These are phyloP conservation scores for Baronia brevicornis DNA, from an alignment of 2,888 invertebrate species.

Conservation along the genomic window DNA sequence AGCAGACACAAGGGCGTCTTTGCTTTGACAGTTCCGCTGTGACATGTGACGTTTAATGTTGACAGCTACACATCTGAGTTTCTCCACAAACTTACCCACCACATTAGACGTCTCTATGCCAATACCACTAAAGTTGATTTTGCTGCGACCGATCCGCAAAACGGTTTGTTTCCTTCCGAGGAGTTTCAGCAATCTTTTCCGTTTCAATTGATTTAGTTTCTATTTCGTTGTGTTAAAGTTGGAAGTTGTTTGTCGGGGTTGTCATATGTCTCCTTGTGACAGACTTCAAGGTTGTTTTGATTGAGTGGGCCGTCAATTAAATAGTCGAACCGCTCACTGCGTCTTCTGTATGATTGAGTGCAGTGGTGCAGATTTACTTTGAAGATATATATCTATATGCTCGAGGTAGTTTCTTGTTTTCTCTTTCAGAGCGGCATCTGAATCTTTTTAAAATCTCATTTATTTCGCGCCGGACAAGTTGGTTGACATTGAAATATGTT, in stretches of 20 bases:
- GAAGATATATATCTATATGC: constrained; percentile 31
- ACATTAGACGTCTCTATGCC: constrained; percentile 15
- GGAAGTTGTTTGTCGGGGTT: constrained; percentile 25
- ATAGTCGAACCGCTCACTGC: constrained; percentile 56
- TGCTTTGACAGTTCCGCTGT: constrained; percentile 44
- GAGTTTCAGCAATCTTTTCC: constrained; percentile 33
- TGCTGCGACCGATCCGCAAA: constrained; percentile 20
- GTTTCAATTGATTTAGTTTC: constrained; percentile 27
- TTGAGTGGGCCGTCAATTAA: constrained; percentile 72
- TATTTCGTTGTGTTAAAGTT: constrained; percentile 31
- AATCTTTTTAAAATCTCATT: constrained; percentile 13
- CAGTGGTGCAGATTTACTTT: constrained; percentile 61
- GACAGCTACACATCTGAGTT: constrained; percentile 43
- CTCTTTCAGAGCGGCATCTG: constrained; percentile 19
- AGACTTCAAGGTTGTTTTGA: constrained; percentile 59
- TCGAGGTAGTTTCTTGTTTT: constrained; percentile 24
- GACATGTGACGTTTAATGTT: constrained; percentile 54
- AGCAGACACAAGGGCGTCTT: constrained; percentile 42
- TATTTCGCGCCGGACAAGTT: background rate
- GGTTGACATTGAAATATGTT: too few species aligned
- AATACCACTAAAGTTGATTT: constrained; percentile 24
- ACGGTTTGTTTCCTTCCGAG: constrained; percentile 30
- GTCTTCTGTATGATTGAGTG: constrained; percentile 63
- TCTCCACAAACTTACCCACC: constrained; percentile 18
- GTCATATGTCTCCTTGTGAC: constrained; percentile 27